Evolutionary conservation across 1,140 invertebrate genomes (phyloP).

Genomic region (Drosophila pandora): DNA sequence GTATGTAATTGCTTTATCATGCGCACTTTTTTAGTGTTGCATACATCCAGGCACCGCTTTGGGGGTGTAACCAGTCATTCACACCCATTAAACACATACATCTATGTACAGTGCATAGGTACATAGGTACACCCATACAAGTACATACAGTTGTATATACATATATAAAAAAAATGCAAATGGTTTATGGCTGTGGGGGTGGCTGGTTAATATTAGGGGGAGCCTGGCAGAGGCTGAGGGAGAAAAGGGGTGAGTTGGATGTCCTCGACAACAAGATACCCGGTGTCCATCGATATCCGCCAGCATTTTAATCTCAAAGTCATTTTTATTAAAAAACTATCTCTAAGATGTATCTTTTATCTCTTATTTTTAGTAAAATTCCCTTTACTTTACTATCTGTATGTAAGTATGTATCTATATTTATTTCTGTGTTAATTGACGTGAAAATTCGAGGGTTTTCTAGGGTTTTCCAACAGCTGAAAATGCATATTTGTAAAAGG

Average conservation of each 20-base stretch:
- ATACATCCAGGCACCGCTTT: slow-evolving; percentile 67
- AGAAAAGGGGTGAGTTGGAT: slow-evolving; percentile 14
- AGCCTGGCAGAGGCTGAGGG: slow-evolving; percentile 10
- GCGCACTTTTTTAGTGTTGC: slow-evolving; percentile 79
- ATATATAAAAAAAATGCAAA: slow-evolving; percentile 71
- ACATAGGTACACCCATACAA: slow-evolving; percentile 21
- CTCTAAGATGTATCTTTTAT: no score
- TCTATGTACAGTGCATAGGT: slow-evolving; percentile 28
- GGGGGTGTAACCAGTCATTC: slow-evolving; percentile 60
- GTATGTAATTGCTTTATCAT: slow-evolving; percentile 53
- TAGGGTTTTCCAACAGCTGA: slow-evolving; percentile 30
- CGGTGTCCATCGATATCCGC: slow-evolving; percentile 20
- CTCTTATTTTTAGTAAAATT: no score
- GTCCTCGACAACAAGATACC: slow-evolving; percentile 49
- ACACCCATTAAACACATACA: slow-evolving; percentile 40
- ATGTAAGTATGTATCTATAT: background rate
- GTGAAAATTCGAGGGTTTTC: slow-evolving; percentile 3
- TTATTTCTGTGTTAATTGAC: background rate
- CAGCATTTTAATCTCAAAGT: background rate
- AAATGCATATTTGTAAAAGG: background rate
- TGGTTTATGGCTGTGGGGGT: slow-evolving; percentile 58
- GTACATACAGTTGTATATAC: slow-evolving; percentile 5
- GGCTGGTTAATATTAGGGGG: slow-evolving; percentile 34
- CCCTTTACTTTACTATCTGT: no score
- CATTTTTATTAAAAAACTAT: no score